These are phyloP conservation scores for Pristionchus mayeri DNA, from an alignment of 2,888 invertebrate genomes.

Conservation along the genomic window DNA sequence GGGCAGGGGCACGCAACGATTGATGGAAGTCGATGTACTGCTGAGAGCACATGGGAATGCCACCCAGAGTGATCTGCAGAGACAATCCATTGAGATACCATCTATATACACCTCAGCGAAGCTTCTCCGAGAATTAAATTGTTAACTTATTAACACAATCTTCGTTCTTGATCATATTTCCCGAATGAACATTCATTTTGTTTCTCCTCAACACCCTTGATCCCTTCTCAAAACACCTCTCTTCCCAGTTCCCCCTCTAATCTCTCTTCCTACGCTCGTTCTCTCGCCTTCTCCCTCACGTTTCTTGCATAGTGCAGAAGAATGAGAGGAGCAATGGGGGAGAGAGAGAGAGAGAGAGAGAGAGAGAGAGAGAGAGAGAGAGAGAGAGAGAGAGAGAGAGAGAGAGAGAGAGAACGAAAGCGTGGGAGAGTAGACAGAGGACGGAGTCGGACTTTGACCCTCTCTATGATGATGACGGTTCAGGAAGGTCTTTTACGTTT, in stretches of 20 bases:
- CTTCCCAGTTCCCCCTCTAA: not conserved
- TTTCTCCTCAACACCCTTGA: not conserved
- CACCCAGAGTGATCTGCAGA: slow-evolving; percentile 62
- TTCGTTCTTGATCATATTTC: too few species aligned
- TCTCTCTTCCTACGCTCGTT: not conserved
- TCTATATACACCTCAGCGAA: not conserved
- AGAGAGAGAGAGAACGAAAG: too few species aligned
- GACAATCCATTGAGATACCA: not conserved
- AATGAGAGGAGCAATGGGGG: not conserved
- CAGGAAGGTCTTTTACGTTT: too few species aligned
- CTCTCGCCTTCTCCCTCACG: not conserved
- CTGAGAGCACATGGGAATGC: slow-evolving; percentile 93
- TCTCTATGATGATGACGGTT: too few species aligned
- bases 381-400: not conserved
- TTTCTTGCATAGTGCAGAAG: slow-evolving; percentile 30
- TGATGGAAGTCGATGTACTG: slow-evolving; percentile 97
- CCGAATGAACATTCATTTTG: too few species aligned
- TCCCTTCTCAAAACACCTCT: not conserved
- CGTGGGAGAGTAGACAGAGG: not conserved
- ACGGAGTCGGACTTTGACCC: slow-evolving; percentile 37
- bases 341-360: not conserved
- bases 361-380: too few species aligned
- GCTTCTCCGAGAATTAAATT: not conserved
- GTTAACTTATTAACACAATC: too few species aligned
- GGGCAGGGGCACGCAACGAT: slow-evolving; percentile 88